Conservation (phyloP, 2,888 invertebrate species). For the Acanthopleura granulata region DNA sequence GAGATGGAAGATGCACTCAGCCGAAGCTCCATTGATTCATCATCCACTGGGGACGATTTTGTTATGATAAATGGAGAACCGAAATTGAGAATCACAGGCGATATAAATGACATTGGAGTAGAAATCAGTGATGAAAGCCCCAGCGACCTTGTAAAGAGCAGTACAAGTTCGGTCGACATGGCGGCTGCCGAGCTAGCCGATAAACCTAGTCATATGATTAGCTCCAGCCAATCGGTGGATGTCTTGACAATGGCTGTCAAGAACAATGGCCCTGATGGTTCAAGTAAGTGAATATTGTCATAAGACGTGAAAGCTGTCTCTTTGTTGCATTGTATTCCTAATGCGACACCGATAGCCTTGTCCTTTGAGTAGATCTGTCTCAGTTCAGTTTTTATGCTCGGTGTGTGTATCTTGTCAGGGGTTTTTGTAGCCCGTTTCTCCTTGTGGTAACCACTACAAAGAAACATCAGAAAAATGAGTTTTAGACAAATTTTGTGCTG, state of each 20-base stretch:
- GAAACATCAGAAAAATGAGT: too few species aligned
- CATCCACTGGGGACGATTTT: conserved; percentile 79
- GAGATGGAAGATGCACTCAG: conserved; percentile 72
- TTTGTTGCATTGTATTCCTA: too few species aligned
- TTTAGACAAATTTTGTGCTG: too few species aligned
- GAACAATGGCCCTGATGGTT: neutral
- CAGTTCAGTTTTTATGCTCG: too few species aligned
- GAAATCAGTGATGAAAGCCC: conserved; percentile 45
- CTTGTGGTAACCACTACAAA: too few species aligned
- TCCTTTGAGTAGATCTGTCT: too few species aligned
- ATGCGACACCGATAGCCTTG: too few species aligned
- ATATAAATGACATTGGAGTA: conserved; percentile 73
- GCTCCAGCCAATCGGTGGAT: conserved; percentile 47
- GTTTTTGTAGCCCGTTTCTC: too few species aligned
- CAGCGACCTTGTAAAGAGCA: conserved; percentile 17
- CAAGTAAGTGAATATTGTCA: neutral
- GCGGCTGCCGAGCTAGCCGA: conserved; percentile 23
- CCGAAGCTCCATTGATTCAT: conserved; percentile 78
- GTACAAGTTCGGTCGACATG: conserved; percentile 14
- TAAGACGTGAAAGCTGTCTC: too few species aligned
- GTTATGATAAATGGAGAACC: conserved; percentile 78
- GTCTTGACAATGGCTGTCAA: conserved; percentile 29
- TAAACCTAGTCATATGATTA: conserved; percentile 28
- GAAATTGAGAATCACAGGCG: conserved; percentile 76
- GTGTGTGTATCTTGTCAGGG: too few species aligned